These are phyloP conservation scores for Hucho hucho DNA, from an alignment of 2,113 vertebrate species.

Conservation along the genomic window DNA sequence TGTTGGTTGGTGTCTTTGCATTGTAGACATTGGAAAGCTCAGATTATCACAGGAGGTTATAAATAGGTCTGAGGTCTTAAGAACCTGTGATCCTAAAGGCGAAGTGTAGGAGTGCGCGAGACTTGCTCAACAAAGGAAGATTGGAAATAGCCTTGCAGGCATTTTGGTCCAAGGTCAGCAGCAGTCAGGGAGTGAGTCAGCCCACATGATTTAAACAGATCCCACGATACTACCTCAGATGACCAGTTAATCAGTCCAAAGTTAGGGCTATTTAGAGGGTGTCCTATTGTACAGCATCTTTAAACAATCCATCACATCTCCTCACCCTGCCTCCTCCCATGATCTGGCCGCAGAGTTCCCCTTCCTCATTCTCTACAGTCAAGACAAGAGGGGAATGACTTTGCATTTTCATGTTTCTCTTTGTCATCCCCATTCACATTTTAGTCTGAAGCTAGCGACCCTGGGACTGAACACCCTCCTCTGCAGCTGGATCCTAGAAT, in stretches of 20 bases:
- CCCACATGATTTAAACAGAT: background rate
- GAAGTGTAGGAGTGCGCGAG: no score
- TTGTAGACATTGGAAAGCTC: no score
- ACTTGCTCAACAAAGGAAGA: background rate
- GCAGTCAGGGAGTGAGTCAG: background rate
- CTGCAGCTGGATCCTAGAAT: no score
- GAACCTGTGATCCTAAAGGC: no score
- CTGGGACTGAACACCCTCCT: no score
- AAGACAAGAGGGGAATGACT: background rate
- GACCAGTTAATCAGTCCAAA: conserved; percentile 58
- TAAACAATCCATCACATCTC: conserved; percentile 25
- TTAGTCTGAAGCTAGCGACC: background rate
- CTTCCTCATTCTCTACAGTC: background rate
- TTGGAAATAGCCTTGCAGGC: background rate
- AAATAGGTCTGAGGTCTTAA: no score
- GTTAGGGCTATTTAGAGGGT: conserved; percentile 43
- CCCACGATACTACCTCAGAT: conserved; percentile 7
- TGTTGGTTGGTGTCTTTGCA: no score
- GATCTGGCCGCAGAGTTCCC: background rate
- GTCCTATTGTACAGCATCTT: conserved; percentile 43
- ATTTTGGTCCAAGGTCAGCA: background rate
- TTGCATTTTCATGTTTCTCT: background rate
- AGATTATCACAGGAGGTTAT: no score
- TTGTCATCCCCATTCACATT: background rate
- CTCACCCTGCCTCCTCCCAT: background rate